Evolutionary conservation across 2,113 vertebrate genomes (phyloP).

Genomic region (Gobius niger): DNA sequence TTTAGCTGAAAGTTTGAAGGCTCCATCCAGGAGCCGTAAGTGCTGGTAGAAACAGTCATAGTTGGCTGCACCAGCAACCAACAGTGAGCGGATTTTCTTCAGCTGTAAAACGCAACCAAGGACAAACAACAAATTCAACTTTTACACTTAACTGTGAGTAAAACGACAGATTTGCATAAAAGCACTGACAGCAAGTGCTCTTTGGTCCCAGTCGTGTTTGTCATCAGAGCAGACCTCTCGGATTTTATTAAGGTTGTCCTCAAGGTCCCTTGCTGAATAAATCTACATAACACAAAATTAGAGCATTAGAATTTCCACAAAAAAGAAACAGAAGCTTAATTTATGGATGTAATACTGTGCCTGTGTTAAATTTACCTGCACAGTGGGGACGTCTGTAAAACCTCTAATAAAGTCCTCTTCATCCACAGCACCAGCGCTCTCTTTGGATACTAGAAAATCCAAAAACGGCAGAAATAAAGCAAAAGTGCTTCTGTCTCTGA

Average conservation of each 20-base stretch:
- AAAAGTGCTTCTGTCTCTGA: constrained; percentile 1
- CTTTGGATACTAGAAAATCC: constrained; percentile 82
- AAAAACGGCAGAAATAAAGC: constrained; percentile 16
- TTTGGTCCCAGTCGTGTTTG: constrained; percentile 98
- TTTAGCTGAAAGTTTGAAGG: constrained; percentile 96
- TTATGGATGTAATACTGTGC: background rate
- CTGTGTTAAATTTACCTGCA: constrained; percentile 79
- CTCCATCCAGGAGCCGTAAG: constrained; percentile 90
- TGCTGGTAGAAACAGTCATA: constrained; percentile 98
- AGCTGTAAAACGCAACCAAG: constrained; percentile 70
- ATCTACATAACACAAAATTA: constrained; percentile 77
- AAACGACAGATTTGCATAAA: background rate
- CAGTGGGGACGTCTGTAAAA: constrained; percentile 92
- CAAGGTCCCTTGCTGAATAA: constrained; percentile 93
- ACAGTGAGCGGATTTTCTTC: constrained; percentile 91
- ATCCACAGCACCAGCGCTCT: constrained; percentile 88
- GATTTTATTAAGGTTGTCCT: constrained; percentile 98
- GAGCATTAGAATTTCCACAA: background rate
- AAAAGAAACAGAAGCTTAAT: background rate
- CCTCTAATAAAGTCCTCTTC: constrained; percentile 95
- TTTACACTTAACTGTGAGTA: background rate
- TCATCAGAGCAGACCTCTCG: constrained; percentile 96
- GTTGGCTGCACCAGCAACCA: constrained; percentile 89
- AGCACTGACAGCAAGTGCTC: constrained; percentile 84
- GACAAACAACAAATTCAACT: background rate